Evolutionary conservation across 2,888 invertebrate species (phyloP), one percentile per base, ranked within the genome.

Genomic region (Leptothorax acervorum): DNA sequence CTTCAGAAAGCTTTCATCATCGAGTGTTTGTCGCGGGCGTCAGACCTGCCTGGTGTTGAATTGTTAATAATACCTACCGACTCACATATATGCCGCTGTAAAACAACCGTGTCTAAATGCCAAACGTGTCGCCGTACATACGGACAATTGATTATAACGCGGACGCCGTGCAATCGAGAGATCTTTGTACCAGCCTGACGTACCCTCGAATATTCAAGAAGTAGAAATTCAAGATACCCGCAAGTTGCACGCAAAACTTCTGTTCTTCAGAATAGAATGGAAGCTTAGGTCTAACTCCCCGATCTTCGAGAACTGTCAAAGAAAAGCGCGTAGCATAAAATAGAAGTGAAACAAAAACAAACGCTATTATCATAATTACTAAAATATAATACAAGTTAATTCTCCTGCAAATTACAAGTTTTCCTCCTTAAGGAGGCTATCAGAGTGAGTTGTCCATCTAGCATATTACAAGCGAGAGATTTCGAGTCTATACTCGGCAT

Each of bases 51-150:
- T 28, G 2, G 2, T 55, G 42, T 45, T 60, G 74, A 62, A 74
- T 31, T 74, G 28, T 60, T 73, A 48, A 65, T 65, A n/a, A 63
- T 35, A 62, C 11, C 48, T 63, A 53, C 12, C 18, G 18, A 65
- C 18, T 65, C 42, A 4, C 23, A 28, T 28, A 35, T 51, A 53
- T 15, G 39, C 9, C 12, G 8, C 12, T n/a, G 55, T 39, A 39
- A 51, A 42, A 15, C 15, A 39, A 15, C 35, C 11, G 28, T 42
- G 5, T 48, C 2, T 39, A 68, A 78, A 78, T 55, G 28, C 39
- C 18, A 48, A 65, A 53, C 8, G 35, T 28, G 57, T 18, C 66
- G 15, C 2, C 3, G 23, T 45, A 5, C 3, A 23, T 15, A 53
- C 0, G n/a, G 11, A 4, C 53, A 28, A 68, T 66, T 76, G 6